Conservation (phyloP, 2,888 invertebrate species). For the Camptogramma bilineatum region DNA sequence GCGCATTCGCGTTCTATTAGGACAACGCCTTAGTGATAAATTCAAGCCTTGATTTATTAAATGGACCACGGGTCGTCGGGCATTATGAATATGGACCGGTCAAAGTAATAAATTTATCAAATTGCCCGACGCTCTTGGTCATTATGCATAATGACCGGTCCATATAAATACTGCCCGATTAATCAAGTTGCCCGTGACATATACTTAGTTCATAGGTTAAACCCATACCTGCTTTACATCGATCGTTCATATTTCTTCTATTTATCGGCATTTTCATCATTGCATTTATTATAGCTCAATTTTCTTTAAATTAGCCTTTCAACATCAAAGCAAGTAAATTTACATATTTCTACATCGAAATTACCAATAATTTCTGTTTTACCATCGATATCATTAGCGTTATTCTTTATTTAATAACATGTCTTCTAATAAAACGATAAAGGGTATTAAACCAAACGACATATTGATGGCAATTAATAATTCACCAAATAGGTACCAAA, state of each 20-base stretch:
- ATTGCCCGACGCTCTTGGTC: too few relatives aligned
- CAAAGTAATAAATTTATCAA: too few relatives aligned
- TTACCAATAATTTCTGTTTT: constrained; percentile 30
- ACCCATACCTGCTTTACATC: constrained; percentile 18
- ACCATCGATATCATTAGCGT: constrained; percentile 30
- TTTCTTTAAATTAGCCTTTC: constrained; percentile 31
- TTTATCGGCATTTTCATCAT: constrained; percentile 28
- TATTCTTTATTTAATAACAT: constrained; percentile 30
- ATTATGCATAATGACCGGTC: too few relatives aligned
- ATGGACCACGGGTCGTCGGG: too few relatives aligned
- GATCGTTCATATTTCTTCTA: constrained; percentile 20
- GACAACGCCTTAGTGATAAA: too few relatives aligned
- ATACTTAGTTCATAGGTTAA: too few relatives aligned
- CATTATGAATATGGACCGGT: too few relatives aligned
- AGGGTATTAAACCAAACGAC: constrained; percentile 12
- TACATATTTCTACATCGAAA: constrained; percentile 38
- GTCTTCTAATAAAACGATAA: constrained; percentile 24
- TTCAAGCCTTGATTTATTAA: too few relatives aligned
- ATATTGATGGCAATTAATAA: constrained; percentile 34
- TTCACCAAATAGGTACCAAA: constrained; percentile 8
- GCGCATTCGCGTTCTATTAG: too few relatives aligned
- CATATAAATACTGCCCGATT: too few relatives aligned
- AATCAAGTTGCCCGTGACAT: too few relatives aligned
- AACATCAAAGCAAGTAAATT: constrained; percentile 35
- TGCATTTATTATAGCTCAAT: constrained; percentile 41